A percentile compares a stretch with the other conserved stretches of the same genome.
Evolutionary conservation across 1,140 invertebrate species (phyloP).

Genomic region (Arion vulgaris): DNA sequence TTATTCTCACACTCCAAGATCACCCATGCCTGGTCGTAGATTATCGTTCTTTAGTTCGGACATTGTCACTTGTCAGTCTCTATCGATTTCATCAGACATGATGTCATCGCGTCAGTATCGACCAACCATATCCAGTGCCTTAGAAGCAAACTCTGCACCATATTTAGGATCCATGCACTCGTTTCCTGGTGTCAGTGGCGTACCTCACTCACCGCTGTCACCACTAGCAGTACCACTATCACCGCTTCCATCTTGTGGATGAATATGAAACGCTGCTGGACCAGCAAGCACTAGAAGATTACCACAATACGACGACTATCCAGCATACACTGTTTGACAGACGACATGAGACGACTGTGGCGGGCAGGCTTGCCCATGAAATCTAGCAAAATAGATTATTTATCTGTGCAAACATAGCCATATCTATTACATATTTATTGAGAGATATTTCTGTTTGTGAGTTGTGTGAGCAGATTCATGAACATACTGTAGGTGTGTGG

Average conservation of each 20-base stretch:
- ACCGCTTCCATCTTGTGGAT: slow-evolving; percentile 29
- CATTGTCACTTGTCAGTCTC: background rate
- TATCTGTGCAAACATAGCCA: too few relatives aligned
- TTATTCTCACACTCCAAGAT: slow-evolving; percentile 4
- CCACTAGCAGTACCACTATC: slow-evolving; percentile 24
- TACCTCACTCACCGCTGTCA: slow-evolving; percentile 16
- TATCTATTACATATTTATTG: too few relatives aligned
- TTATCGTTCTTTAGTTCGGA: slow-evolving; percentile 21
- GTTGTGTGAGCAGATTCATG: too few relatives aligned
- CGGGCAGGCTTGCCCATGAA: too few relatives aligned
- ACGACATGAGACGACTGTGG: too few relatives aligned
- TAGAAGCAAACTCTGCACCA: background rate
- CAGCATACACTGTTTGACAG: too few relatives aligned
- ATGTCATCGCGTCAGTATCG: slow-evolving; percentile 4
- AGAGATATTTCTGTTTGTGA: too few relatives aligned
- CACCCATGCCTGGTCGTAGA: background rate
- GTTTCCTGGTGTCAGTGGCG: background rate
- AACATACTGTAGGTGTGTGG: too few relatives aligned
- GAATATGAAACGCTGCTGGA: background rate
- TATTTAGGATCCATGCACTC: background rate
- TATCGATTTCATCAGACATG: background rate
- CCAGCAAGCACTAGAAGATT: too few relatives aligned
- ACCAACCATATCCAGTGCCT: background rate
- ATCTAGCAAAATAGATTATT: too few relatives aligned
- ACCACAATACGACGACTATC: too few relatives aligned